Evolutionary conservation across 2,797 vertebrate species (phyloP).

Genomic region (Malacoraja senta): DNA sequence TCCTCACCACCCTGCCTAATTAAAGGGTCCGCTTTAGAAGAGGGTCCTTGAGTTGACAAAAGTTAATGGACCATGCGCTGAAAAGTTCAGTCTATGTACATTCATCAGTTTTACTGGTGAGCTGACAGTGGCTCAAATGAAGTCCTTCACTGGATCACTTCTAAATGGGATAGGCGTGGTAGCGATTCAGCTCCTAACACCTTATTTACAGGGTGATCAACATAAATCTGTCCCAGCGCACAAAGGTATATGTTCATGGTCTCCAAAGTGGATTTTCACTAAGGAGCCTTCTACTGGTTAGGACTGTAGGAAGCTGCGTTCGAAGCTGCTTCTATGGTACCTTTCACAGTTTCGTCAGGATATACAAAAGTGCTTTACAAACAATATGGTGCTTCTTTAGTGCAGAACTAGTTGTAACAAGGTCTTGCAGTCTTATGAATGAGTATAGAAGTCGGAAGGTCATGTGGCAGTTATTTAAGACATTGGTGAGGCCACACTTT

Average conservation of each 20-base stretch:
- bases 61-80: background rate
- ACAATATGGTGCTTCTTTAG: too few species aligned
- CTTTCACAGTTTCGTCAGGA: too few species aligned
- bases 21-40: background rate
- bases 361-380: too few species aligned
- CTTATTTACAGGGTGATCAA: background rate
- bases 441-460: too few species aligned
- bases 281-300: background rate
- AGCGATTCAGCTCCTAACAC: background rate
- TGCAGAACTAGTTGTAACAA: background rate
- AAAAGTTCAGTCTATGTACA: background rate
- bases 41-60: background rate
- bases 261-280: background rate
- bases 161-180: slow-evolving; percentile 1
- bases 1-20: background rate
- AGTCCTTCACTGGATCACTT: background rate
- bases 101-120: background rate
- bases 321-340: too few species aligned
- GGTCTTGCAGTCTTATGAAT: background rate
- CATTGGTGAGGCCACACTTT: too few species aligned
- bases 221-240: background rate
- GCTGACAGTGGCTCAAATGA: background rate
- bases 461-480: too few species aligned
- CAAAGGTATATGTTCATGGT: background rate
- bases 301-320: background rate